These are phyloP conservation scores for Acipenser ruthenus DNA, from an alignment of 2,797 vertebrate species.

Conservation along the genomic window DNA sequence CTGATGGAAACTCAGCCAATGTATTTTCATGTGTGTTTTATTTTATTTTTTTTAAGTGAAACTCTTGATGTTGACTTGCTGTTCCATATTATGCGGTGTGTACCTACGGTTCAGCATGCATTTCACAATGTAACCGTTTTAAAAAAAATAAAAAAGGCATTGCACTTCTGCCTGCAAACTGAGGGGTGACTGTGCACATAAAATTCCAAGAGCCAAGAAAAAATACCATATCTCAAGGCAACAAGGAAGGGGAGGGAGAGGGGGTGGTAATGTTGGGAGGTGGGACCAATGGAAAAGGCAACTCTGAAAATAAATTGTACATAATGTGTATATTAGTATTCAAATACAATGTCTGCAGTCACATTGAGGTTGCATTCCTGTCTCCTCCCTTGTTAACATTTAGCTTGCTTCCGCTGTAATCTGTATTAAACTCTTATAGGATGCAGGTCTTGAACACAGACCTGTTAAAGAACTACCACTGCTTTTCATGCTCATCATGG, in stretches of 20 bases:
- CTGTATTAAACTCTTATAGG: slow-evolving; percentile 56
- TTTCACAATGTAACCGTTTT: slow-evolving; percentile 58
- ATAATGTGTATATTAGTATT: slow-evolving; percentile 69
- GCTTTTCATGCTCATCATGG: slow-evolving; percentile 46
- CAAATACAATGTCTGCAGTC: slow-evolving; percentile 55
- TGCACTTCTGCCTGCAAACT: slow-evolving; percentile 58
- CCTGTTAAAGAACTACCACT: slow-evolving; percentile 54
- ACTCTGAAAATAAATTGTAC: slow-evolving; percentile 56
- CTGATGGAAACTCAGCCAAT: slow-evolving; percentile 68
- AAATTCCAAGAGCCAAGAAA: slow-evolving; percentile 31
- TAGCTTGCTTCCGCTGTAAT: slow-evolving; percentile 58
- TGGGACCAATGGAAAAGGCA: slow-evolving; percentile 41
- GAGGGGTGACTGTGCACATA: slow-evolving; percentile 62
- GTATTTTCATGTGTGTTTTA: slow-evolving; percentile 32
- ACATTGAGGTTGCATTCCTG: slow-evolving; percentile 49
- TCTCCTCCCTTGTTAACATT: slow-evolving; percentile 52
- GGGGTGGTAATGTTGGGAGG: slow-evolving; percentile 25
- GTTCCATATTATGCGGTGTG: slow-evolving; percentile 54
- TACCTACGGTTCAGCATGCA: slow-evolving; percentile 66
- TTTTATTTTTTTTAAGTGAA: slow-evolving; percentile 47
- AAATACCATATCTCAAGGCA: slow-evolving; percentile 40
- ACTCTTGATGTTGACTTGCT: slow-evolving; percentile 55
- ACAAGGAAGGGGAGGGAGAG: slow-evolving; percentile 43
- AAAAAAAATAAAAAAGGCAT: slow-evolving; percentile 44
- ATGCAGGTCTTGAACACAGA: slow-evolving; percentile 59